Base-by-base conservation (phyloP, 1,140 invertebrate genomes). In the Habropoda laboriosa region DNA sequence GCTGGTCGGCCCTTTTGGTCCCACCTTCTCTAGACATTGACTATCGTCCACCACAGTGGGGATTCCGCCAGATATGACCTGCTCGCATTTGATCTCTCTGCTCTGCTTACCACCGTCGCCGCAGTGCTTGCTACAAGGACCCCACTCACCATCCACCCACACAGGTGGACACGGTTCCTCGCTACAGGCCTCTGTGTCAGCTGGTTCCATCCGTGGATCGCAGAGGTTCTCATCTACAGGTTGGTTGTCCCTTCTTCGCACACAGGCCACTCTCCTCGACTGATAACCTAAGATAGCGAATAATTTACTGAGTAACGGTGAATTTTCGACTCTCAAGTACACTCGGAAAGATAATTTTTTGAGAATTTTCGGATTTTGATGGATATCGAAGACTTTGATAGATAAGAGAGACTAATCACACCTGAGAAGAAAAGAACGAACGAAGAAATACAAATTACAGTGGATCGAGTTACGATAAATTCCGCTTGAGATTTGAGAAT, bases 71-170 rank as follows among this genome's bases (percentile, higher is more conserved):
- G 95, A 92, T 32, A 96, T 94, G 67, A 96, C 94, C 91, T 96
- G 96, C 88, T 97, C 95, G 91, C 97, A 99, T 89, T 94, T 95
- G 3, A 98, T 95, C 83, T 95, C 93, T 79, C 96, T 92, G 6
- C 94, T 95, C 86, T 96, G 95, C 55, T 93, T 94, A 81, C 95
- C 97, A 78, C 95, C 96, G 5, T 95, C 93, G 5, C 97, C 97
- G 88, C 98, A 98, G 7, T 95, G 94, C 80, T 95, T 95, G 32
- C 95, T 97, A 89, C 98, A 99, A n/a, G 94, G 92, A 16, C 95
- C 94, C 98, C 98, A 99, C 1, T 96, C 95, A 32, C 96, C 95
- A 42, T 95, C 94, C 45, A 95, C 93, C 98, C 98, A 99, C 68
- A 95, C 94, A 0, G 98, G 94, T n/a, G 96, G 94, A 92, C 98